Evolutionary conservation across 2,113 vertebrate species (phyloP).

Genomic region (Mystacornis crossleyi): DNA sequence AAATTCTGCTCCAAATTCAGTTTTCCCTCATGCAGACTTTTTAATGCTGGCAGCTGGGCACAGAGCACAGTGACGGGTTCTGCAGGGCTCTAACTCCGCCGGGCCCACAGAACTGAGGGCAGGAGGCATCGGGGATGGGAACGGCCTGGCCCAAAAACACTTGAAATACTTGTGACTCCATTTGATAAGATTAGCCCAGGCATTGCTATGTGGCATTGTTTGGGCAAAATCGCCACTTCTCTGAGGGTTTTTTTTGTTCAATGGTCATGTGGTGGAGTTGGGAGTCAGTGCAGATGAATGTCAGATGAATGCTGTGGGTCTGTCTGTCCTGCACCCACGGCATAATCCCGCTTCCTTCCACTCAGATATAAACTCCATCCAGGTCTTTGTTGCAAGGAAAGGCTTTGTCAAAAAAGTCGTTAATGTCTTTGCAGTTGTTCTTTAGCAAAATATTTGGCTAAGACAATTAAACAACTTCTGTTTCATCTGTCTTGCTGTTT

Average conservation of each 20-base stretch:
- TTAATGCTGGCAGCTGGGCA: neutral
- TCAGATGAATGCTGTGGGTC: neutral
- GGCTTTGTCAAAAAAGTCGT: fast-evolving
- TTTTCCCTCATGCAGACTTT: neutral
- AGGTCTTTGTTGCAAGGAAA: neutral
- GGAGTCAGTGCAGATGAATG: neutral
- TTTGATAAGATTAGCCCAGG: neutral
- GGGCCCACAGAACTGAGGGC: neutral
- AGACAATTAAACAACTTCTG: neutral
- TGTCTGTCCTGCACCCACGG: neutral
- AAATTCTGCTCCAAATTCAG: neutral
- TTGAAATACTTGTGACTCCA: neutral
- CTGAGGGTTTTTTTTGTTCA: neutral
- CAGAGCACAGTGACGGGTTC: neutral
- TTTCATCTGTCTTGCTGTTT: neutral
- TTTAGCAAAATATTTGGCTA: neutral
- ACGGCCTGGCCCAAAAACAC: fast-evolving
- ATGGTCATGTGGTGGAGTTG: neutral
- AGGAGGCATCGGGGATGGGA: neutral
- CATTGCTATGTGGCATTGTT: fast-evolving
- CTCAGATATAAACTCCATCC: neutral
- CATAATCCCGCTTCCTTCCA: neutral
- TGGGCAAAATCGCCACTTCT: neutral
- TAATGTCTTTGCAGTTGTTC: neutral
- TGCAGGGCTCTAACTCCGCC: neutral